These are phyloP conservation scores for Glossophaga mutica DNA, from an alignment of 2,797 vertebrate species.

Conservation along the genomic window DNA sequence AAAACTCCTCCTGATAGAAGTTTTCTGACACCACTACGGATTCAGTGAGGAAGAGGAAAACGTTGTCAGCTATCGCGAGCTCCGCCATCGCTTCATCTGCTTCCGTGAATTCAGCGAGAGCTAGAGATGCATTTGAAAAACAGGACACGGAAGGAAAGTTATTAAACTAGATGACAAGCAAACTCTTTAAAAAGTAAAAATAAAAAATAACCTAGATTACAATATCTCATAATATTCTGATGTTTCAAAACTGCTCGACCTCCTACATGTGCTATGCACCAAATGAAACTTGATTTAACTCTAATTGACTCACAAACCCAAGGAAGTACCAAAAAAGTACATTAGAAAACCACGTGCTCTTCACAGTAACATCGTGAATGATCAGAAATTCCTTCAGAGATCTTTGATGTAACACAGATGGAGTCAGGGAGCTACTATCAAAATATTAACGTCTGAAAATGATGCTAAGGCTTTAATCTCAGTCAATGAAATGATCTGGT, in stretches of 20 bases:
- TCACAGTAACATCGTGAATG: neutral
- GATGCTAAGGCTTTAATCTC: neutral
- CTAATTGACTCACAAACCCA: neutral
- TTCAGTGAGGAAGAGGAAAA: slow-evolving; percentile 96
- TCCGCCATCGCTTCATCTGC: slow-evolving; percentile 95
- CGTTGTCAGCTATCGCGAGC: slow-evolving; percentile 91
- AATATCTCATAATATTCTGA: neutral
- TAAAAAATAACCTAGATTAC: neutral
- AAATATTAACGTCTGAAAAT: slow-evolving; percentile 14
- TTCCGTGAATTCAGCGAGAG: slow-evolving; percentile 96
- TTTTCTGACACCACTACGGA: slow-evolving; percentile 91
- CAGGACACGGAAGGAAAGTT: neutral
- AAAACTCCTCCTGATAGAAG: slow-evolving; percentile 95
- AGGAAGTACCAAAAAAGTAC: neutral
- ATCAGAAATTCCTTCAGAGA: neutral
- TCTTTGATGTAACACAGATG: neutral
- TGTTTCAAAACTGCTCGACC: neutral
- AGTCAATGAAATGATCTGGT: neutral
- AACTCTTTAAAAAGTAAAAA: no score
- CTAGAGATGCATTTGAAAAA: slow-evolving; percentile 76
- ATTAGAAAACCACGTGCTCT: neutral
- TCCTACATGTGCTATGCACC: neutral
- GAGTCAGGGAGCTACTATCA: neutral
- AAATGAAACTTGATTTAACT: slow-evolving; percentile 29
- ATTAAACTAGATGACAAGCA: neutral